Conservation (phyloP, 2,888 invertebrate genomes). For the Heliconius cydno region DNA sequence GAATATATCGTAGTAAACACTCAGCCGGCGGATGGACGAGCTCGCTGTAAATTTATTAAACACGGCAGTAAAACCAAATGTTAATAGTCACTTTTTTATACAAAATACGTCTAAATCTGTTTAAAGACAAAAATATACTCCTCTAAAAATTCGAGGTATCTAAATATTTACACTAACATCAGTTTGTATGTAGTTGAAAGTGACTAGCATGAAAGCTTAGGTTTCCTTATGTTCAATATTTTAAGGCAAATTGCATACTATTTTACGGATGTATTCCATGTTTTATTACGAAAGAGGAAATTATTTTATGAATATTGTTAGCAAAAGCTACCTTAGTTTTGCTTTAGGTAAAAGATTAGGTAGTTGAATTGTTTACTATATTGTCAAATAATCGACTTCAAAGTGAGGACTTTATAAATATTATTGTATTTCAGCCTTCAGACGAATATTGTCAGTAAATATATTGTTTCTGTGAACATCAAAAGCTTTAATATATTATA, state of each 20-base stretch:
- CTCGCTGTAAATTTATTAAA: not conserved
- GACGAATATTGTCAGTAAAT: not conserved
- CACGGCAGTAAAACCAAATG: conserved; percentile 13
- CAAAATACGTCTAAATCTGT: conserved; percentile 20
- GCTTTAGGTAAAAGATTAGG: too few relatives aligned
- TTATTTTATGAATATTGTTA: too few relatives aligned
- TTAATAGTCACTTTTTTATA: conserved; percentile 11
- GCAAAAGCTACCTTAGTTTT: too few relatives aligned
- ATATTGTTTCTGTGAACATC: not conserved
- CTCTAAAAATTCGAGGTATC: conserved; percentile 5
- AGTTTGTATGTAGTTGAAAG: not conserved
- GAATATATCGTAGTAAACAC: conserved; percentile 17
- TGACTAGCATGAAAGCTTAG: not conserved
- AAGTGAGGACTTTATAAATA: conserved; percentile 1
- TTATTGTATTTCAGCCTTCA: not conserved
- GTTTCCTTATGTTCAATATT: not conserved
- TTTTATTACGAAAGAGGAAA: too few relatives aligned
- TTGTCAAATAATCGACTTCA: conserved; percentile 1
- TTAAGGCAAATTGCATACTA: not conserved
- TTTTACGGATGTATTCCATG: not conserved
- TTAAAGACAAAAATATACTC: conserved; percentile 11
- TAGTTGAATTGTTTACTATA: not conserved
- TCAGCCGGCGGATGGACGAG: not conserved
- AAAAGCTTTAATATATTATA: too few relatives aligned
- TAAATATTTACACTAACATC: conserved; percentile 19